Percentiles rank a stretch among this genome's conserved stretches.
Evolutionary conservation across 2,113 vertebrate species (phyloP).

Genomic region (Scomber colias): DNA sequence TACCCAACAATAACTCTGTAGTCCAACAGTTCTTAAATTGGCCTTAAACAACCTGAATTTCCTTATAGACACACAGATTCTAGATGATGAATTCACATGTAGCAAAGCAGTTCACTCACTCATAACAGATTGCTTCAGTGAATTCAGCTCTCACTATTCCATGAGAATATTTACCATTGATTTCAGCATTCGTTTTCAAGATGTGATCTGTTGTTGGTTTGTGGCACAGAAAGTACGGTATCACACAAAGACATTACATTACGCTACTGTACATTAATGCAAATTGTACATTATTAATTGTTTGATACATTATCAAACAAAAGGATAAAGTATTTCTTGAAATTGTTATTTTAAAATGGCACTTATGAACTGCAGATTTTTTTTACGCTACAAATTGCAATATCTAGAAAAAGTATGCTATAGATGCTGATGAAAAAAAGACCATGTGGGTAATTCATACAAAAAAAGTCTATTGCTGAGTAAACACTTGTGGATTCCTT

Average conservation of each 20-base stretch:
- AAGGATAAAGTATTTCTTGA: too few relatives aligned
- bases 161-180: neutral
- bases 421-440: too few relatives aligned
- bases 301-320: too few relatives aligned
- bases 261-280: neutral
- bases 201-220: too few relatives aligned
- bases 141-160: neutral
- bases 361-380: too few relatives aligned
- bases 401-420: too few relatives aligned
- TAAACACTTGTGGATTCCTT: neutral
- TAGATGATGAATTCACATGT: neutral
- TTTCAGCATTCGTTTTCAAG: neutral
- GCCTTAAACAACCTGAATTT: neutral
- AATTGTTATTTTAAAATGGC: too few relatives aligned
- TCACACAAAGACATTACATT: neutral
- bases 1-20: neutral
- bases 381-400: too few relatives aligned
- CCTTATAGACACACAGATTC: neutral
- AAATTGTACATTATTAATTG: too few relatives aligned
- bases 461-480: neutral
- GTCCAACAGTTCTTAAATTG: neutral
- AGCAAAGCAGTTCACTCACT: neutral
- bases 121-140: neutral
- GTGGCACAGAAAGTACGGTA: too few relatives aligned
- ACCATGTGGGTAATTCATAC: neutral